Percentiles rank a stretch among this genome's conserved stretches.
These are phyloP conservation scores for Paracentrotus lividus DNA, from an alignment of 53 echinoderm and acorn worm species.

Conservation along the genomic window DNA sequence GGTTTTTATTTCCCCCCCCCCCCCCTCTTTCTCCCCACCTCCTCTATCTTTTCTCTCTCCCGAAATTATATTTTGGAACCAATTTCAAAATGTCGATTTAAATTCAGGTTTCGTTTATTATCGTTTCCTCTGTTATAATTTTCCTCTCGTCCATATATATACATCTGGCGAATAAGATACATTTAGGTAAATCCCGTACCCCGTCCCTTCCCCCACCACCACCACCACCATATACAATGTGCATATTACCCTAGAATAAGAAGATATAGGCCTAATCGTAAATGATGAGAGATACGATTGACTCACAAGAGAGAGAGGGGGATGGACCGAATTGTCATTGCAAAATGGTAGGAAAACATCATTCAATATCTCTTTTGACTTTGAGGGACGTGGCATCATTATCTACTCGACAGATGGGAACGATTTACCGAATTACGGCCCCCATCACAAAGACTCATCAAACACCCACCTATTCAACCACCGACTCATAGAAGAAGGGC, in stretches of 20 bases:
- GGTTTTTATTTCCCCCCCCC: background rate
- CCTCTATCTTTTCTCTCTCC: background rate
- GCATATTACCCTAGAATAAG: background rate
- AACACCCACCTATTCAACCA: background rate
- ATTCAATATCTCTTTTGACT: conserved; percentile 43
- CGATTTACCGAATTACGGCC: conserved; percentile 63
- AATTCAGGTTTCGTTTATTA: too few relatives aligned
- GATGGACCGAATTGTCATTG: conserved; percentile 6
- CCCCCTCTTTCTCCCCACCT: background rate
- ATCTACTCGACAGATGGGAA: conserved; percentile 48
- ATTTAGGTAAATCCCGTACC: too few relatives aligned
- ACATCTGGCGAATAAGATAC: too few relatives aligned
- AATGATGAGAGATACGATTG: background rate
- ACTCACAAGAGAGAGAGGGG: background rate
- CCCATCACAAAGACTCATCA: conserved; percentile 55
- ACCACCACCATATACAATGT: background rate
- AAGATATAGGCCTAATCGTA: background rate
- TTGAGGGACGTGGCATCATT: conserved; percentile 38
- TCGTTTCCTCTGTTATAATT: too few relatives aligned
- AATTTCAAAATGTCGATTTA: too few relatives aligned
- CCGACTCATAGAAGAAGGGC: conserved; percentile 35
- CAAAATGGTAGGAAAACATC: conserved; percentile 48
- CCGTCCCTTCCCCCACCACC: background rate
- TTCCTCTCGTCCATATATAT: too few relatives aligned
- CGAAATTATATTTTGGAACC: too few relatives aligned